Evolutionary conservation across 2,888 invertebrate genomes (phyloP), one percentile per base, ranked within the genome.

Genomic region (Plutella xylostella): DNA sequence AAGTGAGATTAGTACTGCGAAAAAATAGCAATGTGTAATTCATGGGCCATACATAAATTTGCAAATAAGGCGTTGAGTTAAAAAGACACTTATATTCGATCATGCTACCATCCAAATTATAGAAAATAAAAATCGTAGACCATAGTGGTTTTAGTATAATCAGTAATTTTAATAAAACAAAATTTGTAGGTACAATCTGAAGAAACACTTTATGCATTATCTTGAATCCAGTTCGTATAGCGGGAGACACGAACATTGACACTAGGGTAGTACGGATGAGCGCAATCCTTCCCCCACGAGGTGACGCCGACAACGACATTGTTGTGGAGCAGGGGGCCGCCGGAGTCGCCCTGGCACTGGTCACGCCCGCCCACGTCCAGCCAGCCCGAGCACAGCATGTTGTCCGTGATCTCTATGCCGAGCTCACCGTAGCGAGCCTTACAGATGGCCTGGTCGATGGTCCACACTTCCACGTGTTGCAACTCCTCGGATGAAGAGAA

Each of bases 401-500:
- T 45, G 22, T 34, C 28, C 11, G 45, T 48, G 17, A 47, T 20
- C n/a, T n/a, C n/a, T n/a, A n/a, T n/a, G n/a, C n/a, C n/a, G n/a
- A n/a, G n/a, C n/a, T n/a, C n/a, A n/a, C n/a, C n/a, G 43, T 67
- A 68, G 22, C 60, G 60, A 11, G 39, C 42, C 33, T 48, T 53
- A 52, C 69, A 69, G 2, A 41, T 46, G 0, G 0, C 17, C 43
- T 66, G 64, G 51, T 68, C 67, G 18, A 70, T 48, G 3, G 52
- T 47, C 55, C 55, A 58, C 12, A 69, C 44, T 37, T 68, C 60
- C 0, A 67, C 67, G 35, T 67, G 67, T 3, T 63, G 63, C 0
- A 70, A 56, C 20, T 61, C 59, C 30, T 67, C 63, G 1, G 68
- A 65, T 1, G 20, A 0, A n/a, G n/a, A n/a, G n/a, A n/a, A n/a